phyloP scores from a whole-genome alignment of 2,113 vertebrate species.

The Odocoileus hemionus region DNA sequence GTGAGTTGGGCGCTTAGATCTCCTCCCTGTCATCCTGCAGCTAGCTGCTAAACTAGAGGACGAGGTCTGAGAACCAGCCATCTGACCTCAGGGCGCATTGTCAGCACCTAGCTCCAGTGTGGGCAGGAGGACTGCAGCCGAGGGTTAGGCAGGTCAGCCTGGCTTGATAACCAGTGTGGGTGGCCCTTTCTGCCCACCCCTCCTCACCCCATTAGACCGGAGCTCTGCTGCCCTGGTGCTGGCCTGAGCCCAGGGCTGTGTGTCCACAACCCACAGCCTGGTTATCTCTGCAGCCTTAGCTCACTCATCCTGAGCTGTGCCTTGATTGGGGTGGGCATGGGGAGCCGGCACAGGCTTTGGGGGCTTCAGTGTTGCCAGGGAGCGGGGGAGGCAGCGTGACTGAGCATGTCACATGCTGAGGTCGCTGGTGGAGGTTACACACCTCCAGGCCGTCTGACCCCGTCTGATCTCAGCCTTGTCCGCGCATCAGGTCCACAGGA shows the following conservation, averaged over 20 bases:
- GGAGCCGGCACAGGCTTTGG: background rate
- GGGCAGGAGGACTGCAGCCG: background rate
- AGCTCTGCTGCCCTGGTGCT: background rate
- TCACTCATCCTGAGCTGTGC: background rate
- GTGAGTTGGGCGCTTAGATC: background rate
- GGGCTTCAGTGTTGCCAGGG: background rate
- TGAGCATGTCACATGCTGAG: background rate
- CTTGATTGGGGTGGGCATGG: accelerated
- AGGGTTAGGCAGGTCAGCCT: background rate
- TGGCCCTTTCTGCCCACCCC: background rate
- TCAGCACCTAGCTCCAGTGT: background rate
- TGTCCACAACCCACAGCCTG: accelerated
- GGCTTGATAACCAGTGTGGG: background rate
- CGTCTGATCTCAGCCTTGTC: background rate
- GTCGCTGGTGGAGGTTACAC: background rate
- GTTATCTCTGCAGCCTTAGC: accelerated
- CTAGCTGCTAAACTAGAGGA: background rate
- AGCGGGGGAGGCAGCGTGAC: accelerated
- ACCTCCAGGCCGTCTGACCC: background rate
- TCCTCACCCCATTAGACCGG: accelerated
- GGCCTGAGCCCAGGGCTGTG: accelerated
- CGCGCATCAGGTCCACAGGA: background rate
- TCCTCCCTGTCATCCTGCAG: background rate
- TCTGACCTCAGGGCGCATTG: no score
- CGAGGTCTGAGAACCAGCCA: accelerated